phyloP scores from a whole-genome alignment of 2,113 vertebrate species.

The Neoarius graeffei region DNA sequence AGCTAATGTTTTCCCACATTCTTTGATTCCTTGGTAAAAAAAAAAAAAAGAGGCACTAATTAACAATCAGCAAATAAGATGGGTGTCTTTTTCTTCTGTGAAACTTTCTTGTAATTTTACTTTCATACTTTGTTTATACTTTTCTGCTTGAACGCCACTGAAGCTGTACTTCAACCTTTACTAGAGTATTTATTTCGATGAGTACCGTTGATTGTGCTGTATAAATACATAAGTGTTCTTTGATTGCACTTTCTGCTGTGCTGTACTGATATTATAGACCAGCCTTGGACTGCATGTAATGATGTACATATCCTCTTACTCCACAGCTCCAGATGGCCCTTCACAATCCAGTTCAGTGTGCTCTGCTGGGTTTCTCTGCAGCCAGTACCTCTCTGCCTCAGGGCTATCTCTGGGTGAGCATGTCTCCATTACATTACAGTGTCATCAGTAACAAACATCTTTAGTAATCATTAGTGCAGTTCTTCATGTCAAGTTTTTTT shows the following conservation, averaged over 20 bases:
- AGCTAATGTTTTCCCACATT: background rate
- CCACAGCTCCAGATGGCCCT: slow-evolving; percentile 74
- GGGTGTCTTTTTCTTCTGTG: background rate
- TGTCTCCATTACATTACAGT: background rate
- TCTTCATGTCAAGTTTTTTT: background rate
- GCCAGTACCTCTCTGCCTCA: slow-evolving; percentile 83
- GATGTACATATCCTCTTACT: slow-evolving; percentile 12
- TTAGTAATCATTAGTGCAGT: background rate
- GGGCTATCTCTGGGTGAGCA: slow-evolving; percentile 87
- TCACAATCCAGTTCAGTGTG: slow-evolving; percentile 80
- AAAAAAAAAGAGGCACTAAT: background rate
- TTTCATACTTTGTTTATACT: background rate
- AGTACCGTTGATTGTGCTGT: background rate
- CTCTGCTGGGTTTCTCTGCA: slow-evolving; percentile 79
- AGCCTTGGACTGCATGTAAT: background rate
- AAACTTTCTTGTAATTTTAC: background rate
- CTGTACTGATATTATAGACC: background rate
- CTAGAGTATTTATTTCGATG: background rate
- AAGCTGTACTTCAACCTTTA: background rate
- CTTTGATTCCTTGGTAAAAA: background rate
- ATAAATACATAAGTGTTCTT: slow-evolving; percentile 10
- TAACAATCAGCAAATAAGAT: background rate
- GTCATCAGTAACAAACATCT: background rate
- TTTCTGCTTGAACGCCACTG: background rate
- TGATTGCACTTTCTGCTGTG: background rate